Evolutionary conservation across 2,797 vertebrate species (phyloP).

Genomic region (Siniperca scherzeri): DNA sequence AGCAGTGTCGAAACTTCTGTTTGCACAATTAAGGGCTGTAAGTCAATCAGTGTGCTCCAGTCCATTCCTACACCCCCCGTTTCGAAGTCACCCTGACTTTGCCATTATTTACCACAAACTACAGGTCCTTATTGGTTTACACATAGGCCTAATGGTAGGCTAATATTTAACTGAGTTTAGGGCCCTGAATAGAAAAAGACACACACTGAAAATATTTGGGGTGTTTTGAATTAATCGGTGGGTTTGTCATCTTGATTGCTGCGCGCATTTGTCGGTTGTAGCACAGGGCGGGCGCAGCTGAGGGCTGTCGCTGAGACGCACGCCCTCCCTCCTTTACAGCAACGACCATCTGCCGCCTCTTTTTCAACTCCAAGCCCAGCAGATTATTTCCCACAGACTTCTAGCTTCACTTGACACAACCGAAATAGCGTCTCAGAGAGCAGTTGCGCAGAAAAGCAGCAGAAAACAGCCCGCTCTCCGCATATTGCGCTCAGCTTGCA

Average conservation of each 20-base stretch:
- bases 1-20: background rate
- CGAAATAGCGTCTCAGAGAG: slow-evolving; percentile 22
- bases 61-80: background rate
- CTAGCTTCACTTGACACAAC: slow-evolving; percentile 35
- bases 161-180: background rate
- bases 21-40: background rate
- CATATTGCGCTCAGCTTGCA: slow-evolving; percentile 29
- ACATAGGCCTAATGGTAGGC: background rate
- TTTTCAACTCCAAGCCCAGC: slow-evolving; percentile 54
- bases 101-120: background rate
- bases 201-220: background rate
- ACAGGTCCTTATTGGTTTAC: background rate
- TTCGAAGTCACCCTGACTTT: background rate
- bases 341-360: slow-evolving; percentile 74
- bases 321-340: slow-evolving; percentile 6
- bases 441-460: slow-evolving; percentile 34
- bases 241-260: slow-evolving; percentile 26
- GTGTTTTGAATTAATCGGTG: background rate
- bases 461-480: background rate
- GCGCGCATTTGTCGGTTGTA: slow-evolving; percentile 26
- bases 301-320: too few species aligned
- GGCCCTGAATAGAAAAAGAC: background rate
- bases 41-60: background rate
- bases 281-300: slow-evolving; percentile 1
- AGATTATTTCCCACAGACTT: slow-evolving; percentile 56